Evolutionary conservation across 2,888 invertebrate genomes (phyloP).

Genomic region (Hypomecis atomaria): DNA sequence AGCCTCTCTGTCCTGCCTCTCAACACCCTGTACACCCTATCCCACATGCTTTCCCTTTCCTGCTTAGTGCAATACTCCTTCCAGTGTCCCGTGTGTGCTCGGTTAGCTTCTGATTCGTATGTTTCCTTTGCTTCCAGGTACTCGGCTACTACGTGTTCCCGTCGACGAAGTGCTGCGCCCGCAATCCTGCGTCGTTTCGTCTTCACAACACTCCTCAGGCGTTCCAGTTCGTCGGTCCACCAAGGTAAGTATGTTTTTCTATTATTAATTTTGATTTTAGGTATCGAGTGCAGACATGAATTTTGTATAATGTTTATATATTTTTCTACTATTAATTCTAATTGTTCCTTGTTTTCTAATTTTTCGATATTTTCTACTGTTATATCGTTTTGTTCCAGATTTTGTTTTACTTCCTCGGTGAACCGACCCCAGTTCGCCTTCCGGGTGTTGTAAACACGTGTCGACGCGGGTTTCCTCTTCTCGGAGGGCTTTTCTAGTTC

Average conservation of each 20-base stretch:
- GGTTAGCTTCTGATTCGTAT: too few relatives aligned
- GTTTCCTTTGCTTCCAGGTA: too few relatives aligned
- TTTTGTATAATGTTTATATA: neutral
- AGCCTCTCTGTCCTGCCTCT: too few relatives aligned
- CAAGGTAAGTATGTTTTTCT: neutral
- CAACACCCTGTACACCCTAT: too few relatives aligned
- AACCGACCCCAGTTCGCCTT: slow-evolving; percentile 1
- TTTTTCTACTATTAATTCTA: neutral
- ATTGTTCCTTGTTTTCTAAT: neutral
- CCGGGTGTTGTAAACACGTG: neutral
- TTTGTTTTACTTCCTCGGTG: neutral
- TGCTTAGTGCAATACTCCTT: too few relatives aligned
- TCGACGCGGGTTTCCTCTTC: neutral
- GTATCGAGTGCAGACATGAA: neutral
- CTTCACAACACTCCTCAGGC: neutral
- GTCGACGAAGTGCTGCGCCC: neutral
- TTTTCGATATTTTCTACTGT: neutral
- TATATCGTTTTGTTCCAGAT: neutral
- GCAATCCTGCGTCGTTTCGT: neutral
- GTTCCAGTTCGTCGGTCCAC: too few relatives aligned
- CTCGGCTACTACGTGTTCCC: neutral
- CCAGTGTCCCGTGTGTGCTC: too few relatives aligned
- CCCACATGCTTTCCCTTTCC: too few relatives aligned
- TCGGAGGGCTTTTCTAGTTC: neutral
- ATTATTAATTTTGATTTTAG: neutral